Percentiles rank a stretch among this genome's conserved stretches.
These are phyloP conservation scores for Porites lobata DNA, from an alignment of 92 coral and sea anemone genomes.

Conservation along the genomic window DNA sequence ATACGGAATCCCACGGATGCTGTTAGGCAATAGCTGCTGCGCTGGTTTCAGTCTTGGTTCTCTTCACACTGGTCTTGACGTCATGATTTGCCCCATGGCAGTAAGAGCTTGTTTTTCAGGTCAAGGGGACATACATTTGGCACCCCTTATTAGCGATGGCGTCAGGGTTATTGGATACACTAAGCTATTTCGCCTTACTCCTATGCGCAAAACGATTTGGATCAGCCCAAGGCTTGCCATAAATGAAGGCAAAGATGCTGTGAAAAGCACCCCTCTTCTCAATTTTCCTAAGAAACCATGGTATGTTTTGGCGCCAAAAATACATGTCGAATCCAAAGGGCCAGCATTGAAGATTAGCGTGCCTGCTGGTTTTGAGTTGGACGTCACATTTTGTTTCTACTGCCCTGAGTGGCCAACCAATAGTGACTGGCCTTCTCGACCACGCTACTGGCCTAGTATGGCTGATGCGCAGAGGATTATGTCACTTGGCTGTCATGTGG, in stretches of 20 bases:
- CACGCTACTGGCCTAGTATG: conserved; percentile 52
- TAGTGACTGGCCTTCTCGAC: conserved; percentile 60
- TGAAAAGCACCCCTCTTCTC: not conserved
- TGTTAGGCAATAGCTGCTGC: not conserved
- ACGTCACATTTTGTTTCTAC: conserved; percentile 44
- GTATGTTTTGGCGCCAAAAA: not conserved
- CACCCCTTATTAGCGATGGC: not conserved
- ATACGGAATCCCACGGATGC: conserved; percentile 7
- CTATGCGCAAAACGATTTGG: not conserved
- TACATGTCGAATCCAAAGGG: not conserved
- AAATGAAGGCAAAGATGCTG: not conserved
- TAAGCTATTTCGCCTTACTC: conserved; percentile 6
- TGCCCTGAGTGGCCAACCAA: conserved; percentile 61
- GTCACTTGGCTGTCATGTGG: conserved; percentile 65
- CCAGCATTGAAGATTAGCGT: conserved; percentile 31
- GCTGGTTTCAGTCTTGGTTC: conserved; percentile 27
- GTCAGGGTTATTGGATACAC: conserved; percentile 26
- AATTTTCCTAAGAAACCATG: conserved; percentile 24
- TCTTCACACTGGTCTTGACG: conserved; percentile 47
- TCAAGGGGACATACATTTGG: conserved; percentile 23
- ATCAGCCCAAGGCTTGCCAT: conserved; percentile 1
- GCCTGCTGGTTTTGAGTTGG: not conserved
- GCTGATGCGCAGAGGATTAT: conserved; percentile 58
- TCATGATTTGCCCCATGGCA: conserved; percentile 47
- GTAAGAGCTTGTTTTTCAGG: conserved; percentile 50